Evolutionary conservation across 2,888 invertebrate genomes (phyloP).

Genomic region (Rhopalosiphum nymphaeae): DNA sequence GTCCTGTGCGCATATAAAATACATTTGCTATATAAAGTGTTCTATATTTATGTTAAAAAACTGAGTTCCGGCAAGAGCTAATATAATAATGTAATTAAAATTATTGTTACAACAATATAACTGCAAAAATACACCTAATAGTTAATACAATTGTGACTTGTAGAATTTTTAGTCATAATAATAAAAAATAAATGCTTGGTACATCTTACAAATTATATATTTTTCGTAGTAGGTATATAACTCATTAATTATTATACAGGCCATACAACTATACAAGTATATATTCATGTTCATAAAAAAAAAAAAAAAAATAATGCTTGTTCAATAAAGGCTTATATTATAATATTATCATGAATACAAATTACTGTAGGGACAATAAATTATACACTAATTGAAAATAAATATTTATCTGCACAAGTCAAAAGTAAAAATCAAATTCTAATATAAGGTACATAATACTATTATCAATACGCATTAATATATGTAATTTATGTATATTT

Average conservation of each 20-base stretch:
- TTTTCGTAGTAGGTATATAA: background rate
- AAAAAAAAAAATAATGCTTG: background rate
- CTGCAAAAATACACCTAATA: background rate
- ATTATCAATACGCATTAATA: background rate
- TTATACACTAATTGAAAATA: too few species aligned
- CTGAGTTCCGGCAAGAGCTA: background rate
- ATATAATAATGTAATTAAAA: background rate
- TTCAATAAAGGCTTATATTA: background rate
- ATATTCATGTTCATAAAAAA: background rate
- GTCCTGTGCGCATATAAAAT: background rate
- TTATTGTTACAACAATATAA: background rate
- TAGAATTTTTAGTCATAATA: background rate
- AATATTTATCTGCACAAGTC: background rate
- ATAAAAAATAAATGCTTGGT: background rate
- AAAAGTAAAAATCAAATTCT: background rate
- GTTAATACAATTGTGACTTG: background rate
- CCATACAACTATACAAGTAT: background rate
- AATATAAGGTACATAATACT: background rate
- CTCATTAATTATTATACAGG: background rate
- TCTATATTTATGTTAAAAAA: background rate
- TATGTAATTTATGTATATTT: too few species aligned
- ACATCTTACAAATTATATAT: background rate
- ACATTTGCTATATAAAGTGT: background rate
- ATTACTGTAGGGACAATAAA: background rate
- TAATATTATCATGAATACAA: background rate